Base-by-base conservation (phyloP, 2,888 invertebrate genomes). In the Archips crataeganus region DNA sequence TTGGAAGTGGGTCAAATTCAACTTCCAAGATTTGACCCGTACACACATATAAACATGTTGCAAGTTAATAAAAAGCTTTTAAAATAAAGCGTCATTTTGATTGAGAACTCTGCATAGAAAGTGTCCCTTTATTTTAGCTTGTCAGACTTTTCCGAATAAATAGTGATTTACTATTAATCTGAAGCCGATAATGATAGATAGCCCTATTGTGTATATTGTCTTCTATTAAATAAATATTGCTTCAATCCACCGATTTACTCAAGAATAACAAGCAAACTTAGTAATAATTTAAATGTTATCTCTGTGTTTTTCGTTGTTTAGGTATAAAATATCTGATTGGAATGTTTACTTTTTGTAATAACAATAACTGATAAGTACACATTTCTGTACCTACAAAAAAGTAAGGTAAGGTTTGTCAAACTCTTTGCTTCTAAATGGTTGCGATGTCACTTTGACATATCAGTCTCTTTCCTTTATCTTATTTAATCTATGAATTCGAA, bases 201-300 rank as follows among this genome's bases (percentile, higher is more conserved):
- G 10, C 39, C 57, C 39, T 39, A 45, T 11, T 23, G 23, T 23
- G 23, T 23, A 23, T 23, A 23, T 23, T 23, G 23, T 23, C 23
- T 23, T 23, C 23, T 23, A 23, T 23, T 1, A 23, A 23, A 23
- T 23, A 23, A 23, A 23, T 65, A 66, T 42, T 71, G 65, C 51
- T 60, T 60, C 13, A 60, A 61, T 71, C 71, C 66, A 71, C 65
- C 66, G 60, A 66, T 15, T 32, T 61, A 66, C 32, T 47, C 68
- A 49, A 61, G 9, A 42, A 49, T 11, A 10, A 15, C 32, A 61
- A n/a, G 60, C 15, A 60, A 60, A 36, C 9, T 60, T 36, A 11
- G n/a, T 60, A 36, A 10, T 57, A 23, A 57, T 57, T 57, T 32
- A 57, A 57, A 39, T 60, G n/a, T 36, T 60, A 11, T 0, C 36